Base-by-base conservation (phyloP, 1,140 invertebrate species). In the Papilio xuthus region DNA sequence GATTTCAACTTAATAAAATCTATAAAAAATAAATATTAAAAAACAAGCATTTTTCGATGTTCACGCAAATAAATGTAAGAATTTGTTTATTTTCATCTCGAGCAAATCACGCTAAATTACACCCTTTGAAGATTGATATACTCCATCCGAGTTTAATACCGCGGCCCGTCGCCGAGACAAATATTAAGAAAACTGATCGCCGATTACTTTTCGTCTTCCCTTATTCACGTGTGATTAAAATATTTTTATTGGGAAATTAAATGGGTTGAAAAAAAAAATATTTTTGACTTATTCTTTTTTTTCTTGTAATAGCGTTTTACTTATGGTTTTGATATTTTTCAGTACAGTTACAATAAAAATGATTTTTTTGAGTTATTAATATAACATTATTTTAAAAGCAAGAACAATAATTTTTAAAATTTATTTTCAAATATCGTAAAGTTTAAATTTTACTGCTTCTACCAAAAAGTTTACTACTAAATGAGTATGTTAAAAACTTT, bases 81-180 rank as follows among this genome's bases (percentile, higher is more conserved):
- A 73, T 47, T 53, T 74, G 47, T 74, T 56, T 74, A 74, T 74
- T 74, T 53, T 50, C 13, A 13, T 18, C 47, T 23, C 72, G 6
- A 9, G 26, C 13, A 23, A 60, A 60, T 74, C 26, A 32, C 26
- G 72, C n/a, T 74, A 74, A 74, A 74, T 74, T 74, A 74, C 42
- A 53, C 72, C 42, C 72, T 74, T 74, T 74, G 72, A 74, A 74
- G 72, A 74, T 74, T 67, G 26, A 74, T 32, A 53, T 18, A 28
- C 44, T 74, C 47, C 26, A 74, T 53, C 13, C 13, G 26, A 74
- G 26, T 74, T 47, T 74, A 74, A 50, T 74, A 53, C 42, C 28
- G 42, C 26, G 44, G 71, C n/a, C 15, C 44, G 23, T 73, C 53
- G 37, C n/a, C 60, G 26, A 74, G 72, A 53, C 72, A 74, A 74